Percentiles rank a stretch among this genome's conserved stretches.
phyloP scores from a whole-genome alignment of 2,888 invertebrate species.

The Xylota segnis region DNA sequence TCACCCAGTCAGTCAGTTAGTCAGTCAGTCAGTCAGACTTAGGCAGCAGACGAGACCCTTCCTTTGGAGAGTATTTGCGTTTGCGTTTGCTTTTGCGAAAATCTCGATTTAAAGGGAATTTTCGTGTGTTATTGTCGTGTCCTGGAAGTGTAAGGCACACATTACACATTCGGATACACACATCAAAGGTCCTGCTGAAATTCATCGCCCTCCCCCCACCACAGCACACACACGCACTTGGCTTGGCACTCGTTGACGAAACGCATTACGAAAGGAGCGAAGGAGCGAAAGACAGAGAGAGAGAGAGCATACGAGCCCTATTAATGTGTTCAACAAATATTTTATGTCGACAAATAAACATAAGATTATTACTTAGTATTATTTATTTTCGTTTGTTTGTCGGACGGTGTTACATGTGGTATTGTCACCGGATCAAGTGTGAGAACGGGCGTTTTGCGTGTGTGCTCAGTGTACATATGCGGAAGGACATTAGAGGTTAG shows the following conservation, averaged over 20 bases:
- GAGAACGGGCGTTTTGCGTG: neutral
- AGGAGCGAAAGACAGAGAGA: too few species aligned
- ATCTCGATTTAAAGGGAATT: slow-evolving; percentile 63
- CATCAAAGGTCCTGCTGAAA: slow-evolving; percentile 44
- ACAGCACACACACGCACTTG: neutral
- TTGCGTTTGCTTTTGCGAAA: slow-evolving; percentile 55
- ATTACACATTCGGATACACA: slow-evolving; percentile 53
- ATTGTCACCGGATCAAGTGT: slow-evolving; percentile 36
- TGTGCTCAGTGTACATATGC: neutral
- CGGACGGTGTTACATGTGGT: slow-evolving; percentile 55
- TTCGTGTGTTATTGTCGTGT: slow-evolving; percentile 49
- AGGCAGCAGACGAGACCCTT: slow-evolving; percentile 5
- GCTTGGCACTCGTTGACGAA: neutral
- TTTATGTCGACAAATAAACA: slow-evolving; percentile 75
- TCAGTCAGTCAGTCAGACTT: slow-evolving; percentile 28
- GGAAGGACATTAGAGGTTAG: slow-evolving; percentile 32
- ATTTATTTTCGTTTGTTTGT: slow-evolving; percentile 70
- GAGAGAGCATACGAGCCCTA: slow-evolving; percentile 48
- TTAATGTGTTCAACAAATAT: slow-evolving; percentile 74
- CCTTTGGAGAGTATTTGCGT: slow-evolving; percentile 36
- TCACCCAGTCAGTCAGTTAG: too few species aligned
- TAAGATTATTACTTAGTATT: slow-evolving; percentile 70
- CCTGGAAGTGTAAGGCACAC: slow-evolving; percentile 55
- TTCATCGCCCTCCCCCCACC: slow-evolving; percentile 7
- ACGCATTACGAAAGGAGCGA: neutral